phyloP scores from a whole-genome alignment of 1,140 invertebrate species.

The Wasmannia auropunctata region DNA sequence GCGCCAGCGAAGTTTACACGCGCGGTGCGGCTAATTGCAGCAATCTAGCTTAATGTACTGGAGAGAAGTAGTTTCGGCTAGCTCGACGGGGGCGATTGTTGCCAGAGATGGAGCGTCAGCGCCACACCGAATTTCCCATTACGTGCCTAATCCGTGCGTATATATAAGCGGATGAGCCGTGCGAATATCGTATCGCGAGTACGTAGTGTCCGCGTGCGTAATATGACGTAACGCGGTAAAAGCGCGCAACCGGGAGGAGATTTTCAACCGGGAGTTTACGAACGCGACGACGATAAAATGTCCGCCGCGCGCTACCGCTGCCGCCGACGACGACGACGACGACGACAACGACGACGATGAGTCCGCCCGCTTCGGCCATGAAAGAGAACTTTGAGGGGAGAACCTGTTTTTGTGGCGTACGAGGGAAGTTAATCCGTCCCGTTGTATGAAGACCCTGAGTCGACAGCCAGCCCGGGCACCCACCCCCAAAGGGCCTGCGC shows the following conservation, averaged over 20 bases:
- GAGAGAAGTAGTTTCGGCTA: conserved; percentile 29
- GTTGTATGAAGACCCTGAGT: conserved; percentile 40
- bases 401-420: conserved; percentile 50
- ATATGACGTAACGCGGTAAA: conserved; percentile 1
- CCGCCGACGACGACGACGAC: neutral
- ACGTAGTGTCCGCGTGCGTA: neutral
- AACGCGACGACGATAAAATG: conserved; percentile 35
- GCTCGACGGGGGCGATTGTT: conserved; percentile 25
- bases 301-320: no score
- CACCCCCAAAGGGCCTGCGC: conserved; percentile 10
- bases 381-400: conserved; percentile 42
- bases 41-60: conserved; percentile 45
- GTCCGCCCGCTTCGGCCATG: neutral
- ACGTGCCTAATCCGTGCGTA: neutral
- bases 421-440: conserved; percentile 49
- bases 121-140: conserved; percentile 24
- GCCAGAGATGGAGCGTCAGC: conserved; percentile 5
- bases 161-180: neutral
- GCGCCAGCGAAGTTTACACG: conserved; percentile 20
- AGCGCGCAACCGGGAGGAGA: neutral
- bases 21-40: conserved; percentile 21
- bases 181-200: neutral
- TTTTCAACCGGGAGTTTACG: conserved; percentile 24
- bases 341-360: conserved; percentile 22
- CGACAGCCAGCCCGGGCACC: conserved; percentile 8